phyloP scores from a whole-genome alignment of 2,888 invertebrate genomes.

The Caradrina clavipalpis region DNA sequence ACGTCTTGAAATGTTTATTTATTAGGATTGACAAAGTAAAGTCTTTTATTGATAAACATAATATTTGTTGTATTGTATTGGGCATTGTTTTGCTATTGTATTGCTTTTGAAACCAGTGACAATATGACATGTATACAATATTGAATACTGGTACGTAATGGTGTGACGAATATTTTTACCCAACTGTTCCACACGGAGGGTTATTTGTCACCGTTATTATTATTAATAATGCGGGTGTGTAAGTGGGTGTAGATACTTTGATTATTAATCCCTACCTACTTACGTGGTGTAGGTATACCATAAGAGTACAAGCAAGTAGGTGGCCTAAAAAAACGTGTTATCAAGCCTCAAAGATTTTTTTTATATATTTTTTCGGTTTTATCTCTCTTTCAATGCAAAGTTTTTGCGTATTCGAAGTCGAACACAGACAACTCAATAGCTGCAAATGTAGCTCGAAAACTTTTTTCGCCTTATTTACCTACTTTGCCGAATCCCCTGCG shows the following conservation, averaged over 20 bases:
- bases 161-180: not conserved
- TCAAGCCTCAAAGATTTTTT: too few species aligned
- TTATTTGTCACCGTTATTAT: not conserved
- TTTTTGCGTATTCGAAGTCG: conserved; percentile 8
- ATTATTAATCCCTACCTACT: too few species aligned
- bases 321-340: not conserved
- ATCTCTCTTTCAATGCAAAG: conserved; percentile 13
- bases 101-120: not conserved
- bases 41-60: conserved; percentile 2
- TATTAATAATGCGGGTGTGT: not conserved
- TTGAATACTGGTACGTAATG: not conserved
- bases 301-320: too few species aligned
- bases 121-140: too few species aligned
- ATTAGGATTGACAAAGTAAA: conserved; percentile 1
- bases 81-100: not conserved
- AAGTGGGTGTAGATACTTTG: too few species aligned
- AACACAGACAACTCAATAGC: conserved; percentile 31
- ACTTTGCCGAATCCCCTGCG: conserved; percentile 42
- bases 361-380: not conserved
- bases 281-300: too few species aligned
- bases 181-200: too few species aligned
- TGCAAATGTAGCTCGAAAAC: conserved; percentile 33
- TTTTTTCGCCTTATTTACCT: conserved; percentile 47
- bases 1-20: not conserved
- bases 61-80: not conserved